Evolutionary conservation across 2,797 vertebrate species (phyloP), one percentile per base, ranked within the genome.

Genomic region (Craterocephalus amniculus): DNA sequence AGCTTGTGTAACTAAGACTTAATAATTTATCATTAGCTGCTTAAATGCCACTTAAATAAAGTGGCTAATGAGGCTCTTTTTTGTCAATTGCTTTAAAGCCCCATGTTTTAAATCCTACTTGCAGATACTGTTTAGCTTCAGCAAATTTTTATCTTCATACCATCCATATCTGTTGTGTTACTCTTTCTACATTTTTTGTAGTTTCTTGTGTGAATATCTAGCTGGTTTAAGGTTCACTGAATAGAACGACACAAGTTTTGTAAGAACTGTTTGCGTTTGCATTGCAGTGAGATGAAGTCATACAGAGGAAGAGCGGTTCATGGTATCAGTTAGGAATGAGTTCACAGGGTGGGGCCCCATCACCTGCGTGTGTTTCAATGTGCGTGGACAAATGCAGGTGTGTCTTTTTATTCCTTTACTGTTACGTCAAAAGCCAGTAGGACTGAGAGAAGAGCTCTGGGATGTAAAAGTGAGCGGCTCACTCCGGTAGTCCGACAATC

Each of bases 231-330:
- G 49, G 49, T 49, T 60, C 51, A 58, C 45, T 20, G 31, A 49
- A 35, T 11, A 49, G 45, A 56, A 69, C 62, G 74, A 62, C 32
- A 29, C 45, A 61, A 29, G 20, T 20, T 73, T 76, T 52, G 34
- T 72, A 32, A 45, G 2, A 36, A 54, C 52, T 65, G 76, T 83
- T 61, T 83, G 68, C 64, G 29, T 70, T 80, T 63, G 29, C 79
- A 56, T 74, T 63, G n/a, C 29, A 48, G 14, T n/a, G 34, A 29
- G 45, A 45, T 59, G 20, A 59, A 5, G 16, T 77, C 27, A 67
- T 66, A 43, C 55, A 43, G 20, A 27, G n/a, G 36, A 76, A 24
- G 40, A 72, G 49, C 20, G 51, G 20, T 40, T 70, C 58, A 10
- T 38, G 6, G 12, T 70, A 40, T 64, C 38, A 45, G 45, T 69